Evolutionary conservation across 2,888 invertebrate genomes (phyloP), one percentile per base, ranked within the genome.

Genomic region (Taenaris catops): DNA sequence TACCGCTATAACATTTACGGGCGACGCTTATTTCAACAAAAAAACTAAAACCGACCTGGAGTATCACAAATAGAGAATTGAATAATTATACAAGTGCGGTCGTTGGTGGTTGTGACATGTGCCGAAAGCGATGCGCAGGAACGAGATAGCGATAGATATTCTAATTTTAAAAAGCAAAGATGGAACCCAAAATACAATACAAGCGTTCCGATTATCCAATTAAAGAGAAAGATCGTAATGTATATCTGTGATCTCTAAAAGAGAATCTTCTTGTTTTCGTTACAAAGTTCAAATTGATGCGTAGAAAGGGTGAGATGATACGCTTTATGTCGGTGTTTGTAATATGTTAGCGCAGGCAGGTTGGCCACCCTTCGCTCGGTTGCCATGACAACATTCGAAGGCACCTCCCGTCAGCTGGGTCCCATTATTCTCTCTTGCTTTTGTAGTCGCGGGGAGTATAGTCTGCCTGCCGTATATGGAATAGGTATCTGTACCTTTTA

Each of bases 121-220:
- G 18, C 25, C 41, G 29, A 34, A 20, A 17, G 27, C 14, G 17
- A 33, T 25, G 18, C 8, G 34, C 24, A 21, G 23, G 69, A 84
- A 58, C 40, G 76, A 70, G 80, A 83, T 44, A 58, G 62, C 52
- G 43, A 63, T 53, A 67, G 47, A 59, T 53, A 72, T 74, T 80
- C 81, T 81, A 81, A 81, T 74, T 83, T 81, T 76, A 84, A 84
- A 84, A 84, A 83, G 79, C 72, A 84, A 86, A 86, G 84, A 86
- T 86, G 84, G 84, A 81, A 75, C 79, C 84, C 79, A 65, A 84
- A 83, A 76, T 69, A 81, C 78, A 75, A 78, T 80, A 71, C 75
- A 74, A 63, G 66, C 65, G 65, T 76, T 76, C 67, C 74, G 65
- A 79, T 78, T 72, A 68, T 65, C 33, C 38, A 34, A 44, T 49